phyloP scores from a whole-genome alignment of 2,888 invertebrate species.

The Periphyllus acericola region DNA sequence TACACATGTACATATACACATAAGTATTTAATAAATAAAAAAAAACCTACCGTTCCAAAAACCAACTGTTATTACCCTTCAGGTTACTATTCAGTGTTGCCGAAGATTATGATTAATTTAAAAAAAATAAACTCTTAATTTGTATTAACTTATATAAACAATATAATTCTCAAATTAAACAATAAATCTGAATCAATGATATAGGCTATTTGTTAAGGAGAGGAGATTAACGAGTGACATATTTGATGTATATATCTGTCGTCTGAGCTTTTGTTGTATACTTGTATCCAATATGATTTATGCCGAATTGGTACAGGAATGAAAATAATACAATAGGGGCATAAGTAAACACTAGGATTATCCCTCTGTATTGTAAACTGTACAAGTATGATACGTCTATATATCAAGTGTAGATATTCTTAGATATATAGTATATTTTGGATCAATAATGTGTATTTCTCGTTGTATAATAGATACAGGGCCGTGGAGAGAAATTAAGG shows the following conservation, averaged over 20 bases:
- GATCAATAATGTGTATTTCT: slow-evolving; percentile 30
- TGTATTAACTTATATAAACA: not conserved
- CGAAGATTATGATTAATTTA: no score
- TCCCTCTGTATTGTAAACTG: slow-evolving; percentile 27
- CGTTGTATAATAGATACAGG: not conserved
- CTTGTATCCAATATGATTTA: slow-evolving; percentile 48
- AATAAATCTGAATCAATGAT: not conserved
- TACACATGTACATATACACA: no score
- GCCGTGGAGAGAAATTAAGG: no score
- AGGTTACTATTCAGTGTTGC: no score
- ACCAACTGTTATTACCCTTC: no score
- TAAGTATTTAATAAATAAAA: no score
- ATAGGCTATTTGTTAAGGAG: slow-evolving; percentile 33
- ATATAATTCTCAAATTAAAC: not conserved
- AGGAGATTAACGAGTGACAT: slow-evolving; percentile 51
- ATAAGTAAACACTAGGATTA: slow-evolving; percentile 47
- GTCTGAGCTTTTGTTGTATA: slow-evolving; percentile 41
- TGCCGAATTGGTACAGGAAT: not conserved
- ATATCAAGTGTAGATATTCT: slow-evolving; percentile 32
- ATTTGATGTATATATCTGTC: slow-evolving; percentile 40
- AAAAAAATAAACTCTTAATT: no score
- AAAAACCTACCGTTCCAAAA: no score
- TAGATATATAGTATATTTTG: slow-evolving; percentile 17
- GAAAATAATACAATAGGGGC: slow-evolving; percentile 31
- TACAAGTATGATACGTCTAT: not conserved